Base-by-base conservation (phyloP, 2,113 vertebrate species). In the Microtus oregoni region DNA sequence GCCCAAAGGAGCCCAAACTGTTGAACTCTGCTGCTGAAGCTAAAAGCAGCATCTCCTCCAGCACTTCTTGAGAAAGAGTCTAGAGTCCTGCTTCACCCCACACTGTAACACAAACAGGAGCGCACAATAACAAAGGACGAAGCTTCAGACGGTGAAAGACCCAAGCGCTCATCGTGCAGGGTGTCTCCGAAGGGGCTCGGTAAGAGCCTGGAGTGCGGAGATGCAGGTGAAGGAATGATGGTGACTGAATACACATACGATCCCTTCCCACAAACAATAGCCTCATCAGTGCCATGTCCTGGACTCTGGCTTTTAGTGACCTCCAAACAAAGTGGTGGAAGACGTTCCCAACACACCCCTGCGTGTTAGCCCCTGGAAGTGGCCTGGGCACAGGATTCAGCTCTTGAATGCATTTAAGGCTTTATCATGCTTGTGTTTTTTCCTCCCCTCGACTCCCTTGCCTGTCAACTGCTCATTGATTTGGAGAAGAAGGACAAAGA, bases 291-390 rank as follows among this genome's bases (percentile, higher is more conserved):
- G 24, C 13, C 13, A 11, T 1, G 10, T 73, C 7, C 50, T 44
- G 20, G n/a, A 52, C 14, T 24, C 7, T 47, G 22, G 17, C 9
- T n/a, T n/a, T n/a, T 4, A 52, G 20, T 67, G 65, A 50, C 76
- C 85, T 85, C 65, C 17, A 90, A 19, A 38, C 47, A 4, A 32
- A 88, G 50, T 78, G 14, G 15, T 17, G 24, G 32, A 17, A 58
- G 1, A 8, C n/a, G 26, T 6, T 5, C n/a, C 9, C 19, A 11
- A 0, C 2, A 7, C 67, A 4, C 28, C 47, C 50, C n/a, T 4
- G 2, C 8, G 4, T 8, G 5, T 67, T 14, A 68, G 55, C 8
- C 19, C 19, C 28, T 24, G 47, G 8, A 1, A 7, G 1, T 1
- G 20, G 32, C n/a, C 14, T 24, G 11, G 20, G 67, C 3, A 10